phyloP scores from a whole-genome alignment of 2,888 invertebrate genomes.

The Lymantria monacha region DNA sequence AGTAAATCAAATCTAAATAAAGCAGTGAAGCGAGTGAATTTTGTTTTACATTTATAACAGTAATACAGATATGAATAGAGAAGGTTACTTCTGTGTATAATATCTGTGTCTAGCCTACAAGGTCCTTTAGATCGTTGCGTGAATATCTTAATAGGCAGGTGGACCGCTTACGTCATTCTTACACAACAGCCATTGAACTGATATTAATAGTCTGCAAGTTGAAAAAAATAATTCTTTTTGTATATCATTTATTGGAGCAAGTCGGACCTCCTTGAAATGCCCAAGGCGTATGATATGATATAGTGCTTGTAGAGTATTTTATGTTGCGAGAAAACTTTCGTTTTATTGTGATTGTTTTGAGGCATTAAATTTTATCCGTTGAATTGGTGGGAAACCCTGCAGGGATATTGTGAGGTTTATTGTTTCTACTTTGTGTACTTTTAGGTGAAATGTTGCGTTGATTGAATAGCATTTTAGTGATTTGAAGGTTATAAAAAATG shows the following conservation, averaged over 20 bases:
- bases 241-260: conserved; percentile 28
- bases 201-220: conserved; percentile 17
- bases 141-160: conserved; percentile 11
- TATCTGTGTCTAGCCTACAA: conserved; percentile 9
- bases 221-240: conserved; percentile 29
- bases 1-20: too few relatives aligned
- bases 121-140: conserved; percentile 5
- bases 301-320: conserved; percentile 25
- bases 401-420: conserved; percentile 1
- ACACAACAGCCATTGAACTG: conserved; percentile 26
- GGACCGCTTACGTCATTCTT: conserved; percentile 15
- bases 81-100: neutral
- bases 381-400: conserved; percentile 5
- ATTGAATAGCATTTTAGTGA: too few relatives aligned
- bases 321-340: conserved; percentile 25
- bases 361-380: conserved; percentile 4
- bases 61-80: too few relatives aligned
- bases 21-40: too few relatives aligned
- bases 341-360: conserved; percentile 14
- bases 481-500: too few relatives aligned
- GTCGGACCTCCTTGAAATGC: conserved; percentile 29
- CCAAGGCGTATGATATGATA: conserved; percentile 29
- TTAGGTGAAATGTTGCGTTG: too few relatives aligned
- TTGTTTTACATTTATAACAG: too few relatives aligned
- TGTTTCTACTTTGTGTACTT: neutral